Base-by-base conservation (phyloP, 2,797 vertebrate genomes). In the Craterocephalus amniculus region DNA sequence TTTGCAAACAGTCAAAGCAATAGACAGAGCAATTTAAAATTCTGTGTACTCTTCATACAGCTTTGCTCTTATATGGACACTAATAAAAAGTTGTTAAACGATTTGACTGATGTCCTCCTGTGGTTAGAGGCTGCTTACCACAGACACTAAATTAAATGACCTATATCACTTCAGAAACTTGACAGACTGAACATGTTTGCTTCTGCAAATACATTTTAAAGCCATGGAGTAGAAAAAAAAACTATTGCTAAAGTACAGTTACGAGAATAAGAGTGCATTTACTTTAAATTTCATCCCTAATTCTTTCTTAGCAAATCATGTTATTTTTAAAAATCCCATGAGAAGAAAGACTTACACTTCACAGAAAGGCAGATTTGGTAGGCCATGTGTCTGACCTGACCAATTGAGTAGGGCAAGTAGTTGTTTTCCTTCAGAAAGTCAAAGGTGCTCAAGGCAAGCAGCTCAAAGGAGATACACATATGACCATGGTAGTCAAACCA, bases 401-500 rank as follows among this genome's bases (percentile, higher is more conserved):
- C 94, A 72, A 99, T 95, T 11, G 97, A 97, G 81, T 99, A 99
- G 49, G 98, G 97, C 85, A 97, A 93, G 88, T 99, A 99, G 93
- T 97, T 99, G 95, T 99, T 99, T 85, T 99, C 98, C 89, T 99
- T 99, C 65, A 99, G 94, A 88, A 99, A 99, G 89, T 99, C 98
- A 2, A 99, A 99, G 68, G 98, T 99, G 95, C 98, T 99, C 85
- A 99, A 96, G 35, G 98, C 97, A 43, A 99, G 94, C 61, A 99
- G 94, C 88, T 99, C 97, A 40, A 99, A 99, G 78, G 97, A 98
- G 90, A 99, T 95, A 79, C 98, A 99, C 97, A 99, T 99, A 93
- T 99, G 98, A 72, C 98, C 98, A 0, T 99, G 98, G 86, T 98
- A 99, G 93, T 99, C 98, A 48, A 99, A 99, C 98, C 98, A 99